Conservation (phyloP, 2,113 vertebrate species). For the Halichoeres trimaculatus region DNA sequence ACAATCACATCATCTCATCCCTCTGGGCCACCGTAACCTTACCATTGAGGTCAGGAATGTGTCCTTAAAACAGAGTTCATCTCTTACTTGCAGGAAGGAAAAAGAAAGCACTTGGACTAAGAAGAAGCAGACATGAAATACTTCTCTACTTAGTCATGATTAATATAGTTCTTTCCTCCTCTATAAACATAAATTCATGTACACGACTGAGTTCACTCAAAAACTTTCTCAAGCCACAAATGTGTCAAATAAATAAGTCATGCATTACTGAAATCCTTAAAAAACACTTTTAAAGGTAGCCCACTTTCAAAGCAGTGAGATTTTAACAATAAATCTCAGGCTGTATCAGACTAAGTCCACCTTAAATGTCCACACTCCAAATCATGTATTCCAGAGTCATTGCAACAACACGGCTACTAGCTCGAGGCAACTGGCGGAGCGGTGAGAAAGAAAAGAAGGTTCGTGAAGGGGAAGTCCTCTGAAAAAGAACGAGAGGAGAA, state of each 20-base stretch:
- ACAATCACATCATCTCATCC: constrained; percentile 24
- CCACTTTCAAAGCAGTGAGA: not conserved
- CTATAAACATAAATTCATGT: not conserved
- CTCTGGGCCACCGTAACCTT: constrained; percentile 39
- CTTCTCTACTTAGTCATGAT: not conserved
- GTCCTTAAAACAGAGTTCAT: constrained; percentile 51
- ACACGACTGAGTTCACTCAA: not conserved
- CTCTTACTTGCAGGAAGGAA: not conserved
- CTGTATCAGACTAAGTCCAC: constrained; percentile 3
- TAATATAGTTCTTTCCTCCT: not conserved
- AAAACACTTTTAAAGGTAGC: not conserved
- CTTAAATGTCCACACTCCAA: constrained; percentile 27
- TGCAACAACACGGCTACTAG: constrained; percentile 36
- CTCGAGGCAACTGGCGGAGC: constrained; percentile 60
- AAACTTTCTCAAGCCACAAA: not conserved
- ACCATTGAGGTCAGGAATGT: constrained; percentile 31
- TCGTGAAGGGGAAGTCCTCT: constrained; percentile 39
- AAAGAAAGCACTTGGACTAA: not conserved
- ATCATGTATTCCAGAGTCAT: constrained; percentile 30
- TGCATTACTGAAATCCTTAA: not conserved
- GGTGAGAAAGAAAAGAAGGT: constrained; percentile 42
- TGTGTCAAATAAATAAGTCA: not conserved
- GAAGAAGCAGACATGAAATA: not conserved
- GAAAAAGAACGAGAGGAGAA: constrained; percentile 40
- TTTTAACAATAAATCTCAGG: constrained; percentile 12